Percentiles rank a stretch among this genome's conserved stretches.
Evolutionary conservation across 2,113 vertebrate species (phyloP).

Genomic region (Coptodon rendalli): DNA sequence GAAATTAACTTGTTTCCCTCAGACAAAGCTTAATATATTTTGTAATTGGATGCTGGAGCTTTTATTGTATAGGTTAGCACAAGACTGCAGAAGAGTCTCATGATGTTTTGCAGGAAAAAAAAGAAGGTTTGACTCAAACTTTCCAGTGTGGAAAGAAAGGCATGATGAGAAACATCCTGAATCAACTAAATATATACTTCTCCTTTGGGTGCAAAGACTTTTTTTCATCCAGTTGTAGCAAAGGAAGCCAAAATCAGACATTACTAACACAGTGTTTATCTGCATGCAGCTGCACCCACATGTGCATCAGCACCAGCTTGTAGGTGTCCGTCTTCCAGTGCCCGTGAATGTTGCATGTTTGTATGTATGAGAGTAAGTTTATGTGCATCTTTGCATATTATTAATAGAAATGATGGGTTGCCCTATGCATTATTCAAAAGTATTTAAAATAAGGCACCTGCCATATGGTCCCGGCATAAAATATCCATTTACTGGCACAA

Average conservation of each 20-base stretch:
- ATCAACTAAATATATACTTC: neutral
- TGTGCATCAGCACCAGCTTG: neutral
- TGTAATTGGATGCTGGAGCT: neutral
- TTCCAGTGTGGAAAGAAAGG: neutral
- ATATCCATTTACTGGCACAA: slow-evolving; percentile 19
- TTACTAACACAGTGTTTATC: neutral
- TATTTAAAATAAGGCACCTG: slow-evolving; percentile 40
- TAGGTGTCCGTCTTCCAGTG: neutral
- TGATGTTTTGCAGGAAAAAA: neutral
- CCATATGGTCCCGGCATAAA: slow-evolving; percentile 56
- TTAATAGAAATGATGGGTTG: slow-evolving; percentile 3
- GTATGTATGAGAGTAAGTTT: neutral
- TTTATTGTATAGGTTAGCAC: neutral
- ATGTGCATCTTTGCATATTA: slow-evolving; percentile 3
- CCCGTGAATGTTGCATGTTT: neutral
- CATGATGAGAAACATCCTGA: neutral
- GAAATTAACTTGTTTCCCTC: slow-evolving; percentile 21
- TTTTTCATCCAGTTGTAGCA: neutral
- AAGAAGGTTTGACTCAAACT: neutral
- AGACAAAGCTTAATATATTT: neutral
- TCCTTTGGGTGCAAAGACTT: neutral
- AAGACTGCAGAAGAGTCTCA: neutral
- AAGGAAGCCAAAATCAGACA: neutral
- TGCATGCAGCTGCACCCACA: neutral
- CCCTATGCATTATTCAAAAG: slow-evolving; percentile 62